These are phyloP conservation scores for Sebastiscus albofasciatus DNA, from an alignment of 2,797 vertebrate species.

Conservation along the genomic window DNA sequence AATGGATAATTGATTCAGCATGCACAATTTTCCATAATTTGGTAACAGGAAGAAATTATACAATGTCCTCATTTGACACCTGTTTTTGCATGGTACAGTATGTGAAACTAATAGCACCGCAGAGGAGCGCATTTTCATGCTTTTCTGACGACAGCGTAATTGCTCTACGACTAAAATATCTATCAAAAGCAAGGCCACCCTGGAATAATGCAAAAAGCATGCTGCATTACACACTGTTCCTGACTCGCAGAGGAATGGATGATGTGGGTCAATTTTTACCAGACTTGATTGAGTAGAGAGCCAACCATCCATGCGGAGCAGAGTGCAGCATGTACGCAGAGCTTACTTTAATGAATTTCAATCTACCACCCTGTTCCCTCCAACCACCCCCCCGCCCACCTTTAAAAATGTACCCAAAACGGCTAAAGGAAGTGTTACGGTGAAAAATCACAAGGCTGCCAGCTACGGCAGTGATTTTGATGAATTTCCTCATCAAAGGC, in stretches of 20 bases:
- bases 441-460: constrained; percentile 64
- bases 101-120: not conserved
- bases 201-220: constrained; percentile 55
- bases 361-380: constrained; percentile 39
- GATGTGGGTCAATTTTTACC: constrained; percentile 65
- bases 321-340: constrained; percentile 47
- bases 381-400: constrained; percentile 32
- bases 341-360: constrained; percentile 71
- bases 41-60: not conserved
- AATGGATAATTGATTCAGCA: not conserved
- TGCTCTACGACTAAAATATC: constrained; percentile 21
- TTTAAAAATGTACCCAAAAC: constrained; percentile 58
- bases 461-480: constrained; percentile 73
- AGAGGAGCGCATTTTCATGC: not conserved
- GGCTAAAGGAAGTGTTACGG: constrained; percentile 53
- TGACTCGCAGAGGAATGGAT: constrained; percentile 45
- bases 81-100: not conserved
- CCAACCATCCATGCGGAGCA: constrained; percentile 65
- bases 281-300: constrained; percentile 69
- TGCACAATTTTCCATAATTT: not conserved
- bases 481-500: constrained; percentile 80
- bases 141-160: constrained; percentile 14
- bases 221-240: constrained; percentile 53
- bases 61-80: not conserved
- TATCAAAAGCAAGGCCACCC: constrained; percentile 25